Evolutionary conservation across 1,140 invertebrate genomes (phyloP).

Genomic region (Drosophila quadrilineata): DNA sequence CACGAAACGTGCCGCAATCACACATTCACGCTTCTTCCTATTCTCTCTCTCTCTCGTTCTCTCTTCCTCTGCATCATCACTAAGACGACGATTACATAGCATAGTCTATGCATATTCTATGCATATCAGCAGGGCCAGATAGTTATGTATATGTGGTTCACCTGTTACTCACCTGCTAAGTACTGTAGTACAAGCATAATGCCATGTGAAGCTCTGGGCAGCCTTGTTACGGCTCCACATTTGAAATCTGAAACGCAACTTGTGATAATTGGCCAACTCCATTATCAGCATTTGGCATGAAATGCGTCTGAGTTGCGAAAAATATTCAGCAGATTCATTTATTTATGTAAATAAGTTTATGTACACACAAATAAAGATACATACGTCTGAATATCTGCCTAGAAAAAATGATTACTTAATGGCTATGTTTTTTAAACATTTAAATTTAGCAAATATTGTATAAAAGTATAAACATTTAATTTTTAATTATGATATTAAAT

Average conservation of each 20-base stretch:
- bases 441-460: too few species aligned
- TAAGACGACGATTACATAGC: conserved; percentile 22
- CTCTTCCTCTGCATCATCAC: conserved; percentile 50
- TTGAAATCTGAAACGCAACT: conserved; percentile 56
- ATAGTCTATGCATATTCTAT: conserved; percentile 27
- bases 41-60: neutral
- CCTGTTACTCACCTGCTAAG: too few species aligned
- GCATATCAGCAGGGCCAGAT: conserved; percentile 30
- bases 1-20: conserved; percentile 55
- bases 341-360: too few species aligned
- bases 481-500: too few species aligned
- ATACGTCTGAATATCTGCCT: too few species aligned
- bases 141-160: conserved; percentile 1
- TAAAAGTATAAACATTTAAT: too few species aligned
- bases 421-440: too few species aligned
- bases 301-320: conserved; percentile 29
- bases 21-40: conserved; percentile 24
- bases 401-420: too few species aligned
- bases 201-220: conserved; percentile 50
- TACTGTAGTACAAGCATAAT: too few species aligned
- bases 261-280: conserved; percentile 70
- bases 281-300: conserved; percentile 71
- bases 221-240: too few species aligned
- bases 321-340: too few species aligned
- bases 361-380: too few species aligned